Conservation (phyloP, 2,797 vertebrate species). For the Varecia variegata region DNA sequence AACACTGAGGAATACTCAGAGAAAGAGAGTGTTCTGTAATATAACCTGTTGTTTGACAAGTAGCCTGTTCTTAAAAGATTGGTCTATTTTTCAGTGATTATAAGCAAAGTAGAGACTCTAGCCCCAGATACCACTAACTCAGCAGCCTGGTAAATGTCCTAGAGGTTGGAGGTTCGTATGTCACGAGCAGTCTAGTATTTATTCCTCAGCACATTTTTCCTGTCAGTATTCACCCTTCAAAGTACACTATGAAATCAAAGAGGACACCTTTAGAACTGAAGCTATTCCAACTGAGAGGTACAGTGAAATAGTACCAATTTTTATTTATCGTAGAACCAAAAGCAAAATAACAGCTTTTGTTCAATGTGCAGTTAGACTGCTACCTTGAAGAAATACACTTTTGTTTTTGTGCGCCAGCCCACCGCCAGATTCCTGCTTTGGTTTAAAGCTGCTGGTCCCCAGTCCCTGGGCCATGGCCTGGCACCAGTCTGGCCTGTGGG, state of each 20-base stretch:
- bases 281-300: neutral
- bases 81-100: neutral
- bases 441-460: neutral
- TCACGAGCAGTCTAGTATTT: neutral
- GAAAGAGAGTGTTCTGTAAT: neutral
- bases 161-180: neutral
- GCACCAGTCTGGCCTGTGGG: too few relatives aligned
- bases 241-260: neutral
- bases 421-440: neutral
- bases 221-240: neutral
- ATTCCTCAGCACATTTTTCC: neutral
- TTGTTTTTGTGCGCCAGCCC: neutral
- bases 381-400: constrained; percentile 22
- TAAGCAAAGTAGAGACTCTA: neutral
- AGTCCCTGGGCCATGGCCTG: neutral
- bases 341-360: neutral
- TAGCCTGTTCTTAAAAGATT: neutral
- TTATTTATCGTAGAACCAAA: constrained; percentile 1
- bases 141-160: neutral
- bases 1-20: neutral
- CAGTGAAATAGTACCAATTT: neutral
- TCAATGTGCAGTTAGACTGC: neutral
- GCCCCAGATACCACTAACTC: neutral
- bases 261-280: neutral
- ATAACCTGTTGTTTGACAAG: neutral